Evolutionary conservation across 2,113 vertebrate genomes (phyloP).

Genomic region (Percopsis transmontana): DNA sequence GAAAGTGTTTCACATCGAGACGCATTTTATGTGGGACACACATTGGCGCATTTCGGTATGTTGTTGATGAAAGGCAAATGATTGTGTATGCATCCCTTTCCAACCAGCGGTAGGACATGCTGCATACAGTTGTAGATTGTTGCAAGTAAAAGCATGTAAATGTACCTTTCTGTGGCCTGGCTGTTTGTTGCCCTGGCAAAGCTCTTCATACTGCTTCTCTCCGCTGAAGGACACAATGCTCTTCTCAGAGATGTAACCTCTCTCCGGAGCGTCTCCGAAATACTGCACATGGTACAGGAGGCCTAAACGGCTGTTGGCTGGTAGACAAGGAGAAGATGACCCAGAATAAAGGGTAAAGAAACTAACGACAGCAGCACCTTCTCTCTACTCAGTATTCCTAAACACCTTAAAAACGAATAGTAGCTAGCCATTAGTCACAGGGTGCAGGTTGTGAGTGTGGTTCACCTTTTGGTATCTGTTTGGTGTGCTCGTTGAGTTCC

Average conservation of each 20-base stretch:
- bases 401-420: neutral
- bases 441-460: accelerated
- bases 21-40: no score
- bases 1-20: no score
- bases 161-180: constrained; percentile 86
- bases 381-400: no score
- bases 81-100: no score
- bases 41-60: no score
- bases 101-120: no score
- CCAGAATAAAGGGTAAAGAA: neutral
- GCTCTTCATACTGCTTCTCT: constrained; percentile 87
- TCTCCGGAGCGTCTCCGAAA: constrained; percentile 92
- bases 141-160: neutral
- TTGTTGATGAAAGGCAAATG: no score
- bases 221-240: constrained; percentile 90
- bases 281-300: constrained; percentile 94
- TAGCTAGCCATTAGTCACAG: neutral
- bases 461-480: constrained; percentile 89
- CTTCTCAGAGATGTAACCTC: constrained; percentile 95
- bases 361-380: neutral
- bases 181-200: constrained; percentile 85
- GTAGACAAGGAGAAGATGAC: constrained; percentile 49
- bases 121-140: no score
- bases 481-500: constrained; percentile 84
- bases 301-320: constrained; percentile 79